Conservation (phyloP, 2,797 vertebrate genomes). For the Chelonia mydas region DNA sequence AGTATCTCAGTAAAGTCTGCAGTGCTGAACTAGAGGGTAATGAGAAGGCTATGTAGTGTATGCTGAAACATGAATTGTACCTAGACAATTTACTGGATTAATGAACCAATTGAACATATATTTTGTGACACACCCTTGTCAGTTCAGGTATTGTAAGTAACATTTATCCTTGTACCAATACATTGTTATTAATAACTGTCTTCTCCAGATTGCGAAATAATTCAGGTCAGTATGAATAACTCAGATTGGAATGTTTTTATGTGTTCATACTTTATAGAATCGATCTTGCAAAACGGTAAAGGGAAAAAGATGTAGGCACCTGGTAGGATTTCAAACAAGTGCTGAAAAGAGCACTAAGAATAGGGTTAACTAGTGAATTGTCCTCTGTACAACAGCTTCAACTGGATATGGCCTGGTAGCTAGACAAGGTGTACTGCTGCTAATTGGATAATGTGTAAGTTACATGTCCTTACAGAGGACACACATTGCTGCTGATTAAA, state of each 20-base stretch:
- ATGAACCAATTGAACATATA: conserved; percentile 14
- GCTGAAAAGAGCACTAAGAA: neutral
- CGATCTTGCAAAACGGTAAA: neutral
- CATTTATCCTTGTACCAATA: neutral
- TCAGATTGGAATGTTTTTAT: neutral
- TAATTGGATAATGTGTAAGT: neutral
- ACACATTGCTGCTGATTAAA: neutral
- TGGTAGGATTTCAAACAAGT: neutral
- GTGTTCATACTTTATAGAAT: neutral
- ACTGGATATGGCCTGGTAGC: neutral
- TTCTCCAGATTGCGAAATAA: neutral
- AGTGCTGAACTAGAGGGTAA: conserved; percentile 1
- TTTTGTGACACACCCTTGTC: neutral
- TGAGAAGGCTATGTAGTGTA: neutral
- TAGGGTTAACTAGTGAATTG: neutral
- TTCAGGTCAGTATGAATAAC: neutral
- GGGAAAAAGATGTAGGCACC: neutral
- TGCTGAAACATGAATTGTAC: neutral
- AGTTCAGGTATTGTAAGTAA: neutral
- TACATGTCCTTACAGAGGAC: neutral
- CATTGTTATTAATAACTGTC: neutral
- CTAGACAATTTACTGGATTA: neutral
- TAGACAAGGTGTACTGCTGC: neutral
- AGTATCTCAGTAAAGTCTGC: neutral
- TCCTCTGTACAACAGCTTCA: neutral